These are phyloP conservation scores for Aleiodes leptofemur DNA, from an alignment of 2,888 invertebrate genomes.

Conservation along the genomic window DNA sequence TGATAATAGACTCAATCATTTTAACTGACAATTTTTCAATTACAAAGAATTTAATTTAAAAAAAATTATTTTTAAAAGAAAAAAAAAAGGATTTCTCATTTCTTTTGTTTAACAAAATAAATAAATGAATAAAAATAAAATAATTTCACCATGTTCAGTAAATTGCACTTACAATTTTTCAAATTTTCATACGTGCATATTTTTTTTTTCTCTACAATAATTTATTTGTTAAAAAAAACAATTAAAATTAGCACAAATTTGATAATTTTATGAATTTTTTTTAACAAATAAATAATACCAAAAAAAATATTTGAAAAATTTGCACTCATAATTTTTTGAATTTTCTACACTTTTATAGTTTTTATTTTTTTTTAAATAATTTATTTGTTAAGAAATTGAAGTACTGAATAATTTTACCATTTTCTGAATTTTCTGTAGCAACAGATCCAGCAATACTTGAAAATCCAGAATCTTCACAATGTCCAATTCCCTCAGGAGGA, in stretches of 20 bases:
- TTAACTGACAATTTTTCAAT: background rate
- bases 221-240: no score
- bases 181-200: no score
- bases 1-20: slow-evolving; percentile 12
- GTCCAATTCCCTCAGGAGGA: slow-evolving; percentile 48
- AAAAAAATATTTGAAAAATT: no score
- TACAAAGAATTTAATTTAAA: background rate
- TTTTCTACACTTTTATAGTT: no score
- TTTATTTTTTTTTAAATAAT: no score
- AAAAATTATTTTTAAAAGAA: background rate
- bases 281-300: no score
- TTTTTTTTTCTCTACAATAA: no score
- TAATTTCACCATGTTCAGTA: background rate
- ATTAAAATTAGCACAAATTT: no score
- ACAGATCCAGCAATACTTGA: slow-evolving; percentile 54
- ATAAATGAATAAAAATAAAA: background rate
- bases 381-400: no score
- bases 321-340: no score
- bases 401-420: background rate
- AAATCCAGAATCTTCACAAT: slow-evolving; percentile 57
- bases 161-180: no score
- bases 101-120: slow-evolving; percentile 1
- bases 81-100: background rate
- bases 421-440: slow-evolving; percentile 37
- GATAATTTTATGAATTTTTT: no score